phyloP scores from a whole-genome alignment of 2,113 vertebrate species.

The Colistium nudipinnis region DNA sequence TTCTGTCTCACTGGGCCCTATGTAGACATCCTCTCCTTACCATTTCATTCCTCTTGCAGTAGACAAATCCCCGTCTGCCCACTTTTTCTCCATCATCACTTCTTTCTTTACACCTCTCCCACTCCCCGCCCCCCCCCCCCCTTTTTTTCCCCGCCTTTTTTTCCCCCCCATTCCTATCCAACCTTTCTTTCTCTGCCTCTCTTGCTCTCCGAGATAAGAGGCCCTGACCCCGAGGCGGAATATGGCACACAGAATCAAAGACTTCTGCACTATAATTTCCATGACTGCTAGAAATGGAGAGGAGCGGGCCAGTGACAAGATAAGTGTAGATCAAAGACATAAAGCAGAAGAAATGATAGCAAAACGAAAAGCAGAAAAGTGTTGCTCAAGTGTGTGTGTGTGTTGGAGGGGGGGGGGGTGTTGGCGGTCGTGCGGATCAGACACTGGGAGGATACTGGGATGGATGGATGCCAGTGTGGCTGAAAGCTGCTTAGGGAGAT shows the following conservation, averaged over 20 bases:
- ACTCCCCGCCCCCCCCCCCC: neutral
- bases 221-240: constrained; percentile 62
- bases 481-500: constrained; percentile 69
- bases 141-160: no score
- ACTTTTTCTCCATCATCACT: neutral
- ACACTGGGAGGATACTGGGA: constrained; percentile 38
- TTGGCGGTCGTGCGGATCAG: constrained; percentile 8
- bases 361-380: neutral
- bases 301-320: constrained; percentile 32
- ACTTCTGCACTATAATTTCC: constrained; percentile 61
- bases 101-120: neutral
- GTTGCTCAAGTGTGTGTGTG: constrained; percentile 17
- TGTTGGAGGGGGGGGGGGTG: constrained; percentile 23
- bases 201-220: constrained; percentile 37
- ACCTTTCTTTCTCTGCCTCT: neutral
- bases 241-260: constrained; percentile 63
- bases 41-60: no score
- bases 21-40: constrained; percentile 70
- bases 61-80: neutral
- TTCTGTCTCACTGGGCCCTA: constrained; percentile 60
- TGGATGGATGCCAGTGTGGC: constrained; percentile 57
- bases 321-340: constrained; percentile 60
- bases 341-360: constrained; percentile 2
- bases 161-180: neutral
- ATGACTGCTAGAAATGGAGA: constrained; percentile 54